phyloP scores from a whole-genome alignment of 2,888 invertebrate genomes.

The Xylocampa areola region DNA sequence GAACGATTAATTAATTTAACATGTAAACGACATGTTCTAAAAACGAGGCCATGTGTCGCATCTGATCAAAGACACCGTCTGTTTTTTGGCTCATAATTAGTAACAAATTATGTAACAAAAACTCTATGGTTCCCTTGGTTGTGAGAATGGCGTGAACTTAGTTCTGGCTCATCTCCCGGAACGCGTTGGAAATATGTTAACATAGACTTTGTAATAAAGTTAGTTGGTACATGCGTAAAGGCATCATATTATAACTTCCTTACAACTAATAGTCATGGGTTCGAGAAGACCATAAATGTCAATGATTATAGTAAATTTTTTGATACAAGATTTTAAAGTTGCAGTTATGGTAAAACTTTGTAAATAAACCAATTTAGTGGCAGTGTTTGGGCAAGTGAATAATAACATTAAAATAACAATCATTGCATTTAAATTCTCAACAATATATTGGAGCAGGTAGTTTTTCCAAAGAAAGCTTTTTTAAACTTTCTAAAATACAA shows the following conservation, averaged over 20 bases:
- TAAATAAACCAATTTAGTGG: no score
- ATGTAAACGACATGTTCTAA: constrained; percentile 61
- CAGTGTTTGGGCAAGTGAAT: no score
- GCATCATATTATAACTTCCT: constrained; percentile 28
- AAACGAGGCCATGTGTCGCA: constrained; percentile 59
- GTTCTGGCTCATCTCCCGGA: constrained; percentile 62
- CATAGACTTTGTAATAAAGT: constrained; percentile 57
- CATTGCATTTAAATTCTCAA: no score
- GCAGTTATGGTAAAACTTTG: no score
- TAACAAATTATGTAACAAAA: constrained; percentile 81
- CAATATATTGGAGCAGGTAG: no score
- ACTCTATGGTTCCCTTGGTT: constrained; percentile 48
- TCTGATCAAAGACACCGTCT: constrained; percentile 66
- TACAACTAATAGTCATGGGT: no score
- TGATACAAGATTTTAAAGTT: no score
- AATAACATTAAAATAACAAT: no score
- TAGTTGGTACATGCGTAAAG: constrained; percentile 31
- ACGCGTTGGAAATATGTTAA: constrained; percentile 56
- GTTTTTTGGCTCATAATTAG: constrained; percentile 79
- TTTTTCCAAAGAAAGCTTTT: no score
- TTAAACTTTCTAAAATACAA: no score
- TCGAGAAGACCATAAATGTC: no score
- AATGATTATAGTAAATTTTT: no score
- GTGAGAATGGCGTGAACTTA: constrained; percentile 64
- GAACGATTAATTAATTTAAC: constrained; percentile 65